A percentile compares a stretch with the other conserved stretches of the same genome.
Conservation (phyloP, 2,113 vertebrate genomes). For the Psilopsiagon aymara region DNA sequence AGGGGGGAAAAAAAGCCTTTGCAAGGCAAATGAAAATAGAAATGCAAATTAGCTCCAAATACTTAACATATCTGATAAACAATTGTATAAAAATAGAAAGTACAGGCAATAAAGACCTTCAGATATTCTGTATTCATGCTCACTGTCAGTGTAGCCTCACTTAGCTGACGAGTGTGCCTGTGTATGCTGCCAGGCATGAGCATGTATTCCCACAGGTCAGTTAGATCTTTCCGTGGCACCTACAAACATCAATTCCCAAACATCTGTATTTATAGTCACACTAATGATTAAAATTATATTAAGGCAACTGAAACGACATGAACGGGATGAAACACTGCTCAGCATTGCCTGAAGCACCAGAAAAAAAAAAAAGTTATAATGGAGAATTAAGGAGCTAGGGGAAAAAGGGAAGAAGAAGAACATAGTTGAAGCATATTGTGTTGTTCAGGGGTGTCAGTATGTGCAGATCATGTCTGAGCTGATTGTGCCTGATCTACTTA, state of each 20-base stretch:
- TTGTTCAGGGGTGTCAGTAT: not conserved
- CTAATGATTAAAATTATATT: not conserved
- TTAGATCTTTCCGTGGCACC: not conserved
- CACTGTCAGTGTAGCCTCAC: not conserved
- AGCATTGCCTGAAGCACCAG: not conserved
- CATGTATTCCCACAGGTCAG: not conserved
- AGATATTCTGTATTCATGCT: not conserved
- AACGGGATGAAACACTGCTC: not conserved
- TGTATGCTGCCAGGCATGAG: rapidly evolving
- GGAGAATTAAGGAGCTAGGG: not conserved
- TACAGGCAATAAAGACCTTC: conserved; percentile 2
- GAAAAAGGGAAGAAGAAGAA: not conserved
- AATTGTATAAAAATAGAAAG: conserved; percentile 65
- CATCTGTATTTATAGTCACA: not conserved
- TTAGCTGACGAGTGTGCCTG: not conserved
- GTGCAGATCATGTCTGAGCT: not conserved
- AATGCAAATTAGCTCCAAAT: conserved; percentile 64
- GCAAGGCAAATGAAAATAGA: conserved; percentile 44
- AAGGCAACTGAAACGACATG: not conserved
- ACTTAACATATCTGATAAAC: conserved; percentile 70
- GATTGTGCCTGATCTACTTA: not conserved
- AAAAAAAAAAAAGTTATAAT: not conserved
- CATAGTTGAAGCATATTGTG: not conserved
- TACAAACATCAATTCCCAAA: not conserved
- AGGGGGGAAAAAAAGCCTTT: not conserved